Percentiles rank a stretch among this genome's conserved stretches.
Conservation (phyloP, 1,140 invertebrate species). For the Meloidogyne chitwoodi region DNA sequence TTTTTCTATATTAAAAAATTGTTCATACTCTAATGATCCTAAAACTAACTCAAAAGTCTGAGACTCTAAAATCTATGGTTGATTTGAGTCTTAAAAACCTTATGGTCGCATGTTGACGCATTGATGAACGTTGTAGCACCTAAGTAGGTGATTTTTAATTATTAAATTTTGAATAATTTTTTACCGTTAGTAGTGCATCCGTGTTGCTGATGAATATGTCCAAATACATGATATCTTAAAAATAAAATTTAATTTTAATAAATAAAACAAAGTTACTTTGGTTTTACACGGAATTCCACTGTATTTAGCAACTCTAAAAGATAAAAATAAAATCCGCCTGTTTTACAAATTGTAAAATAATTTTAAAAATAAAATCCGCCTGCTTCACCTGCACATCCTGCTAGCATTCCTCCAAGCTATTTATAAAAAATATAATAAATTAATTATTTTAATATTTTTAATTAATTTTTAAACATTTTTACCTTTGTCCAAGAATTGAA, state of each 20-base stretch:
- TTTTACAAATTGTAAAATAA: background rate
- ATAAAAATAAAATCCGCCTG: background rate
- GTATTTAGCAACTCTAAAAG: constrained; percentile 72
- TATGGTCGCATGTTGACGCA: constrained; percentile 37
- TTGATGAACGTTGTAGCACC: constrained; percentile 41
- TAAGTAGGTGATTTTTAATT: background rate
- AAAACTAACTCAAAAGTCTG: too few relatives aligned
- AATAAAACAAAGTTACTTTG: constrained; percentile 8
- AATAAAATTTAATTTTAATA: background rate
- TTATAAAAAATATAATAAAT: background rate
- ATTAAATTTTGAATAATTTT: background rate
- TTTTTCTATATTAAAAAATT: too few relatives aligned
- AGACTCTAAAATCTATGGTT: too few relatives aligned
- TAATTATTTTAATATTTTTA: background rate
- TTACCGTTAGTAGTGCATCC: constrained; percentile 41
- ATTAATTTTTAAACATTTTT: background rate
- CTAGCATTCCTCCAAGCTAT: constrained; percentile 62
- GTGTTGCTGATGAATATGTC: constrained; percentile 46
- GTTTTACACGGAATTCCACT: constrained; percentile 72
- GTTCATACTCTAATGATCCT: too few relatives aligned
- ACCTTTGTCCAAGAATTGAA: constrained; percentile 40
- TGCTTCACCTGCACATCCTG: constrained; percentile 69
- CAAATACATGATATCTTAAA: constrained; percentile 63
- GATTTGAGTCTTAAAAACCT: too few relatives aligned
- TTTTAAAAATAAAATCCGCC: background rate